Evolutionary conservation across 2,888 invertebrate genomes (phyloP).

Genomic region (Drosophila limbata): DNA sequence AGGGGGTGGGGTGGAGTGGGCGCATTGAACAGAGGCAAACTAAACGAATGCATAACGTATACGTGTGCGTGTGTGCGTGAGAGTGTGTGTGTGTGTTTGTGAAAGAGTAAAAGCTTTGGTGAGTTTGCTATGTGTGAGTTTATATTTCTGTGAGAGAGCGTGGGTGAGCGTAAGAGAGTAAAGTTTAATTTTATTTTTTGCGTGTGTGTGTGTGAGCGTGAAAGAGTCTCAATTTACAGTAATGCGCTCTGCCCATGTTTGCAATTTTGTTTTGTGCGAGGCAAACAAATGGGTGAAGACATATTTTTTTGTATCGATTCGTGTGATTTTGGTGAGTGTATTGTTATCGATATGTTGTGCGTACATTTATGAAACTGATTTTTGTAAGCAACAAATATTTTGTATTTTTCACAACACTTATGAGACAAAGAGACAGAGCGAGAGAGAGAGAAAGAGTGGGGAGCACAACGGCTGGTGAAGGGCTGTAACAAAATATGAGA

Average conservation of each 20-base stretch:
- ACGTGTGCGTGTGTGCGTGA: conserved; percentile 17
- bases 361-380: conserved; percentile 19
- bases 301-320: neutral
- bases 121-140: conserved; percentile 13
- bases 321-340: conserved; percentile 1
- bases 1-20: neutral
- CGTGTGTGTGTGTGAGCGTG: neutral
- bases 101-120: conserved; percentile 4
- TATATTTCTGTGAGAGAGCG: conserved; percentile 1
- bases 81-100: neutral
- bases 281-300: conserved; percentile 27
- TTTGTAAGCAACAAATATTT: conserved; percentile 41
- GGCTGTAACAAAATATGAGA: conserved; percentile 20
- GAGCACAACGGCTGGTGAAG: conserved; percentile 31
- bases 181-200: neutral
- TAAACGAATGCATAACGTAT: conserved; percentile 45
- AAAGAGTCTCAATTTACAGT: conserved; percentile 16
- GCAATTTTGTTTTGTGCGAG: conserved; percentile 26
- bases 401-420: conserved; percentile 44
- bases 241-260: conserved; percentile 38
- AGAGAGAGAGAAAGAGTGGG: conserved; percentile 26
- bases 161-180: neutral
- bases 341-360: conserved; percentile 17
- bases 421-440: conserved; percentile 25
- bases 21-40: conserved; percentile 35